phyloP scores from a whole-genome alignment of 2,797 vertebrate species.

The Coregonus ussuriensis region DNA sequence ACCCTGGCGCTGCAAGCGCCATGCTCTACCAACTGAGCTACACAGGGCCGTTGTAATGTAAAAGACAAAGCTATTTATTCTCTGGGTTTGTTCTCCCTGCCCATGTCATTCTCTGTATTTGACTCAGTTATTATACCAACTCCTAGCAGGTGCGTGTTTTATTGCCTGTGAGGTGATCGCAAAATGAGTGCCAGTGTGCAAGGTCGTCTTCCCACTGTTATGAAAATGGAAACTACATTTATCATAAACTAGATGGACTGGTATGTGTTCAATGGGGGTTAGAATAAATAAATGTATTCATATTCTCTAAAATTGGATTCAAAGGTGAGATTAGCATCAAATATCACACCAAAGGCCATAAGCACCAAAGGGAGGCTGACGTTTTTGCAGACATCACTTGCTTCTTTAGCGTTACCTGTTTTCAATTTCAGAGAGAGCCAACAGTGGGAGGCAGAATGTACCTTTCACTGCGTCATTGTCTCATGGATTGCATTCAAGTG shows the following conservation, averaged over 20 bases:
- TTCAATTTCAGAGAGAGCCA: too few relatives aligned
- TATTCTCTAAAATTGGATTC: conserved; percentile 33
- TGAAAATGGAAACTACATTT: conserved; percentile 48
- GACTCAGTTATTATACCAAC: conserved; percentile 34
- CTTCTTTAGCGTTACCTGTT: too few relatives aligned
- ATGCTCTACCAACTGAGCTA: too few relatives aligned
- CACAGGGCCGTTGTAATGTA: background rate
- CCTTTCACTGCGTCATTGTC: too few relatives aligned
- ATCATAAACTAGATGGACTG: conserved; percentile 35
- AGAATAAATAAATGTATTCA: conserved; percentile 29
- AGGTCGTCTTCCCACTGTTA: conserved; percentile 38
- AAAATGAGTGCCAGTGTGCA: conserved; percentile 46
- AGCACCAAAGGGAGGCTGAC: too few relatives aligned
- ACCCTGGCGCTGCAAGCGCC: too few relatives aligned
- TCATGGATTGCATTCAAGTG: too few relatives aligned
- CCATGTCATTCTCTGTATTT: conserved; percentile 40
- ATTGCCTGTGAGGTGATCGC: conserved; percentile 65
- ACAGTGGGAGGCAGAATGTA: too few relatives aligned
- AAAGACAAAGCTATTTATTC: conserved; percentile 9
- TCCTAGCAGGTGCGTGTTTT: conserved; percentile 58
- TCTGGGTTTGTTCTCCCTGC: conserved; percentile 14
- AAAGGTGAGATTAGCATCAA: conserved; percentile 39
- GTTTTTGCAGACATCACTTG: too few relatives aligned
- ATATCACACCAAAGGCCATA: conserved; percentile 30
- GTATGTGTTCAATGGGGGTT: conserved; percentile 31